Evolutionary conservation across 2,113 vertebrate species (phyloP), one percentile per base, ranked within the genome.

Genomic region (Cathartes aura): DNA sequence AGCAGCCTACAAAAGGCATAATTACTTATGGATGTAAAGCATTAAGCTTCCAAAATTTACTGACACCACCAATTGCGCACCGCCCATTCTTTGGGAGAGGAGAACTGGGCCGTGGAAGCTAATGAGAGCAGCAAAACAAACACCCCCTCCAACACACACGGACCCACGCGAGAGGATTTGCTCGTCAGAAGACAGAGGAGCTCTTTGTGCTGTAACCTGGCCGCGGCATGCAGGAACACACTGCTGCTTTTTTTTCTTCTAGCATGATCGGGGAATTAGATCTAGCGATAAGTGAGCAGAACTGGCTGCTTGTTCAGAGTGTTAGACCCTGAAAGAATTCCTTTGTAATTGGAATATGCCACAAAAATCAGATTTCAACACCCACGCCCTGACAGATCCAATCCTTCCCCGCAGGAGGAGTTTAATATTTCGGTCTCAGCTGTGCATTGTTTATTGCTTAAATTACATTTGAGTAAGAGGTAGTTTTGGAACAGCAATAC

Each of bases 231-330:
- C 89, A 78, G 83, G 38, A 80, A 40, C 78, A 64, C 48, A 8
- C 45, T 87, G 92, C 63, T 88, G 75, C 50, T 15, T 67, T 85
- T 86, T 56, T 40, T 21, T 3, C 47, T 64, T 23, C 50, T 48
- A 75, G 95, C 64, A 95, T 95, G 82, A 92, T 96, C 95, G 87
- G 84, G 86, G 92, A 94, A 93, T 94, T 95, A 87, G 94, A 96
- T 94, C 47, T n/a, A 53, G 85, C 0, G 89, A 96, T 94, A 96
- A 95, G 78, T 4, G 36, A 85, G 83, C 83, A 93, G 78, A 95
- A 75, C 73, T 30, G 86, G 86, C 75, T 92, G 91, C 95, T 96
- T 90, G 86, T 92, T 92, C 60, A 5, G 68, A 87, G 81, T 1
- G 11, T 72, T 43, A 87, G 97, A 72, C 47, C 90, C 91, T 97